These are phyloP conservation scores for Luidia sarsii DNA, from an alignment of 53 echinoderm and acorn worm genomes.

Conservation along the genomic window DNA sequence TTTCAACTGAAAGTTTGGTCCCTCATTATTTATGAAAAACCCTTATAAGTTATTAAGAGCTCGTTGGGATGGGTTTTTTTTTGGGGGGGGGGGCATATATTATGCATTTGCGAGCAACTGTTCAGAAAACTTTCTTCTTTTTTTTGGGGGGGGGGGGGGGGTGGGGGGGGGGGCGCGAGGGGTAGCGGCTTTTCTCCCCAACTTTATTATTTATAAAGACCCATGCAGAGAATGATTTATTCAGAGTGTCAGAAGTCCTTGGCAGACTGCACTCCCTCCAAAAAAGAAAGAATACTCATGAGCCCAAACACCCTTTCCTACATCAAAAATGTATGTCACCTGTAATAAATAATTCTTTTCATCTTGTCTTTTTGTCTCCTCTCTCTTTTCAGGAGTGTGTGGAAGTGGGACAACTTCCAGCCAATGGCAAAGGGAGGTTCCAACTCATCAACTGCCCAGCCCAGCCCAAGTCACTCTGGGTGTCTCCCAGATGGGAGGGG, in stretches of 20 bases:
- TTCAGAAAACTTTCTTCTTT: background rate
- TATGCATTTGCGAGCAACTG: conserved; percentile 1
- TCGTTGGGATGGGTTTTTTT: background rate
- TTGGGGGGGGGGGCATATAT: too few species aligned
- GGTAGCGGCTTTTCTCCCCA: background rate
- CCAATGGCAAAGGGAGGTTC: too few species aligned
- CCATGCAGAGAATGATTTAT: conserved; percentile 36
- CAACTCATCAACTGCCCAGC: too few species aligned
- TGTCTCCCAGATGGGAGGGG: too few species aligned
- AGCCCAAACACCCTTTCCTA: too few species aligned
- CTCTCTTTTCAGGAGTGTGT: background rate
- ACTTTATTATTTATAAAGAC: conserved; percentile 34
- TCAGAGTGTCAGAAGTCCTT: background rate
- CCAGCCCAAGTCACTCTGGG: too few species aligned
- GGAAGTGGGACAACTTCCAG: conserved; percentile 9
- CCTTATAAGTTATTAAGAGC: conserved; percentile 45
- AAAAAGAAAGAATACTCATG: conserved; percentile 3
- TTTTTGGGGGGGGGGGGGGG: too few species aligned
- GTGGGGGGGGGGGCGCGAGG: too few species aligned
- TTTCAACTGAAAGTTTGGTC: background rate
- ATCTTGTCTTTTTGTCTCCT: background rate
- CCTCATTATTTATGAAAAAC: conserved; percentile 29
- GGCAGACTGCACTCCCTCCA: background rate
- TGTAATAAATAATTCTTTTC: conserved; percentile 47
- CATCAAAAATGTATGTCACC: conserved; percentile 45